Base-by-base conservation (phyloP, 2,113 vertebrate species). In the Aleadryas rufinucha region DNA sequence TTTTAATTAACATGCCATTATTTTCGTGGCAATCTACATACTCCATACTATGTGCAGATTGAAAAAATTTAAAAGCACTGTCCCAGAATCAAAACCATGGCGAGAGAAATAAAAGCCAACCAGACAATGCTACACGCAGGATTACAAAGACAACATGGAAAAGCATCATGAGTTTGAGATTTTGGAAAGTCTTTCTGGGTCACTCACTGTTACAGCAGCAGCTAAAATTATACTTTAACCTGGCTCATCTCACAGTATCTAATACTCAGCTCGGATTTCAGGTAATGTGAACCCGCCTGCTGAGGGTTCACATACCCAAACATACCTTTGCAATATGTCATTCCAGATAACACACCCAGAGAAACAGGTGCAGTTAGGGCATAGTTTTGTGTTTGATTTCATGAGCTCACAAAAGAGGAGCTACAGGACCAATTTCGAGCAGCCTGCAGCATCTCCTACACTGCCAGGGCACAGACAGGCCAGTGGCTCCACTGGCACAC, bases 41-140 rank as follows among this genome's bases (percentile, higher is more conserved):
- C 33, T 53, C 41, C 42, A 27, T 33, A 35, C 24, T 3, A 33
- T 0, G 0, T 9, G 13, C 11, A 76, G n/a, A 84, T 9, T 5
- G 2, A 68, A 31, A 59, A 57, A 66, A 61, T 57, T 22, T 23
- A 47, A 50, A 69, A 78, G 30, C 47, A 31, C 22, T 9, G 4
- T 27, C 52, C 54, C 21, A 39, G 66, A 91, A 70, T 6, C 6
- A 63, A 54, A 77, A 39, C 3, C 0, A 0, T 1, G 2, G 35
- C 0, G 2, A 68, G 18, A 52, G 3, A 20, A 81, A 64, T 10
- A 13, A 60, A 65, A 90, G 28, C 64, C 45, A 17, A 2, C 45
- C 30, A 39, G 74, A 52, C 2, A 8, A 56, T 13, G 26, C 28
- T 52, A 82, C 44, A 14, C 1, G 15, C 26, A 66, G 50, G 60